Evolutionary conservation across 2,113 vertebrate species (phyloP), one percentile per base, ranked within the genome.

Genomic region (Nestor notabilis): DNA sequence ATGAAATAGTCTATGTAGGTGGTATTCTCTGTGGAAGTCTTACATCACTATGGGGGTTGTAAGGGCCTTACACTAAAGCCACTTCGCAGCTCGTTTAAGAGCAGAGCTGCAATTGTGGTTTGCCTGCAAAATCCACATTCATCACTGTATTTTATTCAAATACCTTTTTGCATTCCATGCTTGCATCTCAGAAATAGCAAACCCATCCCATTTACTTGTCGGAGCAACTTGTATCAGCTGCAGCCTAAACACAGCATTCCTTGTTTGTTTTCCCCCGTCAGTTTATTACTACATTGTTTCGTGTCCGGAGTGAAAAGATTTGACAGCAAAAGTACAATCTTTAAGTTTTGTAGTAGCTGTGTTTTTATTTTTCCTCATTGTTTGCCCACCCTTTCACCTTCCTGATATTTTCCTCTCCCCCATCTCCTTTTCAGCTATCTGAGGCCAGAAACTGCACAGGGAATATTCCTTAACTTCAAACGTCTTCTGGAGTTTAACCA

Each of bases 401-500:
- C 7, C 31, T 86, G 46, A 74, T 29, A 70, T 64, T 74, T 83
- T n/a, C 7, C 7, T 66, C 28, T 85, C 8, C 20, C 4, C 24
- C 6, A 6, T 94, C 47, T 93, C 29, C 78, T 93, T 97, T n/a
- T 33, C 83, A 99, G 99, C 93, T 99, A 99, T 86, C 96, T 99
- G 98, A 98, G 99, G 98, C 99, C 99, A 90, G 99, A 99, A 98
- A 99, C 99, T 3, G 99, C 99, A 84, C 99, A 99, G 98, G 99
- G 99, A 97, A 99, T 99, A 98, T 99, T 99, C 97, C 99, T 99
- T 86, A 99, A 99, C 98, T 99, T 99, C 97, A 99, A 99, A 92
- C 99, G 99, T 39, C 98, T 99, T 49, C 96, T 99, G 97, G 99
- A 99, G 97, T 99, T 99, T 88, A 99, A 99, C 97, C 99, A 99